A percentile compares a stretch with the other conserved stretches of the same genome.
phyloP scores from a whole-genome alignment of 1,140 invertebrate genomes.

The Argopecten irradians region DNA sequence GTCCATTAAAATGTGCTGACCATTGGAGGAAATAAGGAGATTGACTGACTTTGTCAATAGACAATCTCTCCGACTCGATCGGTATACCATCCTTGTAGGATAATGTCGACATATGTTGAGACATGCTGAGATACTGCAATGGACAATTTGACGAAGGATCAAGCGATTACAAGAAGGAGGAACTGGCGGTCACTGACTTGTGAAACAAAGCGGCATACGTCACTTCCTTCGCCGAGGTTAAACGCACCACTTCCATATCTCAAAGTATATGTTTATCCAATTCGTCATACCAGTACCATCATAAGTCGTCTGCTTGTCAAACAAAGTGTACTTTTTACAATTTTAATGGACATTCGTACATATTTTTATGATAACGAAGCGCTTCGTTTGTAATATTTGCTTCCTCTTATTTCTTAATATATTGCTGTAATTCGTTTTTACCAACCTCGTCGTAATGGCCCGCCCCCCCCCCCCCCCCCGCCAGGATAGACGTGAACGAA shows the following conservation, averaged over 20 bases:
- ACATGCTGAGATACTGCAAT: not conserved
- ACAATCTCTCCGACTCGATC: not conserved
- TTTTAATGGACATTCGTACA: not conserved
- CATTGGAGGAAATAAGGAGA: too few species aligned
- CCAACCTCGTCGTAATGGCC: not conserved
- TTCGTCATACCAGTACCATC: not conserved
- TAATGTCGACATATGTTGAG: too few species aligned
- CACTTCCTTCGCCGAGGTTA: not conserved
- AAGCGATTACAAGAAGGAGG: not conserved
- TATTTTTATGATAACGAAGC: not conserved
- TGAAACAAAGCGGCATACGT: not conserved
- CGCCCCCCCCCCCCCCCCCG: too few species aligned
- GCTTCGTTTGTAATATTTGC: not conserved
- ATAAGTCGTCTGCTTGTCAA: constrained; percentile 5
- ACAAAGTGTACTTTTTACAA: not conserved
- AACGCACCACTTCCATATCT: not conserved
- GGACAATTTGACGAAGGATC: not conserved
- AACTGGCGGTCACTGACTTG: not conserved
- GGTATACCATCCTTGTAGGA: not conserved
- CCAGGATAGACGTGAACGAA: not conserved
- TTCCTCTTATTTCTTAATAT: not conserved
- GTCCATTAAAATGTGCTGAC: not conserved
- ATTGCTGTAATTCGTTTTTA: not conserved
- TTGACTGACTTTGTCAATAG: too few species aligned
- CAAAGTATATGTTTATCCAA: not conserved